phyloP scores from a whole-genome alignment of 1,140 invertebrate species.

The Trachymyrmex septentrionalis region DNA sequence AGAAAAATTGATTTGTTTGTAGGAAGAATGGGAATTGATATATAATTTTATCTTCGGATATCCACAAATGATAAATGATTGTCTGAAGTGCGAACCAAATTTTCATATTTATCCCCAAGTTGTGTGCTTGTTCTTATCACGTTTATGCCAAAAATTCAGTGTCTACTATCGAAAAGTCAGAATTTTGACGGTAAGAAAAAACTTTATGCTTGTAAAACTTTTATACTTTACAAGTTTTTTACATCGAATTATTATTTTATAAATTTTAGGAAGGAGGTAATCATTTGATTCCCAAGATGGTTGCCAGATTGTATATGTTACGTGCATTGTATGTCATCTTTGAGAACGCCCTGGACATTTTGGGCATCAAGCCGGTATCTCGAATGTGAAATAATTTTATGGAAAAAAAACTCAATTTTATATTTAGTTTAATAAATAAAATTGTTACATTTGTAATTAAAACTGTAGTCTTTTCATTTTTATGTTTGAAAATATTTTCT shows the following conservation, averaged over 20 bases:
- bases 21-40: slow-evolving; percentile 92
- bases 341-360: slow-evolving; percentile 88
- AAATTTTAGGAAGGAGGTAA: slow-evolving; percentile 87
- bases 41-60: slow-evolving; percentile 89
- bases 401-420: not conserved
- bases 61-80: slow-evolving; percentile 87
- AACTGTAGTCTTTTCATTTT: not conserved
- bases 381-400: slow-evolving; percentile 87
- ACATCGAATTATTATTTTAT: slow-evolving; percentile 11
- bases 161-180: slow-evolving; percentile 90
- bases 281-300: slow-evolving; percentile 89
- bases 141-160: slow-evolving; percentile 89
- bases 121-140: slow-evolving; percentile 89
- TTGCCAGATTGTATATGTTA: slow-evolving; percentile 90
- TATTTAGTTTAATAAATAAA: not conserved
- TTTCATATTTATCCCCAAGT: slow-evolving; percentile 88
- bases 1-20: slow-evolving; percentile 67
- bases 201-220: not conserved
- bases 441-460: not conserved
- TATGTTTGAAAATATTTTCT: not conserved
- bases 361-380: slow-evolving; percentile 89
- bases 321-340: slow-evolving; percentile 89
- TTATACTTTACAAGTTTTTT: slow-evolving; percentile 24
- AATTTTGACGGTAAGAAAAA: slow-evolving; percentile 88
- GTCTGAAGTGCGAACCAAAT: slow-evolving; percentile 84